A percentile compares a stretch with the other conserved stretches of the same genome.
Evolutionary conservation across 2,797 vertebrate genomes (phyloP).

Genomic region (Liasis olivaceus): DNA sequence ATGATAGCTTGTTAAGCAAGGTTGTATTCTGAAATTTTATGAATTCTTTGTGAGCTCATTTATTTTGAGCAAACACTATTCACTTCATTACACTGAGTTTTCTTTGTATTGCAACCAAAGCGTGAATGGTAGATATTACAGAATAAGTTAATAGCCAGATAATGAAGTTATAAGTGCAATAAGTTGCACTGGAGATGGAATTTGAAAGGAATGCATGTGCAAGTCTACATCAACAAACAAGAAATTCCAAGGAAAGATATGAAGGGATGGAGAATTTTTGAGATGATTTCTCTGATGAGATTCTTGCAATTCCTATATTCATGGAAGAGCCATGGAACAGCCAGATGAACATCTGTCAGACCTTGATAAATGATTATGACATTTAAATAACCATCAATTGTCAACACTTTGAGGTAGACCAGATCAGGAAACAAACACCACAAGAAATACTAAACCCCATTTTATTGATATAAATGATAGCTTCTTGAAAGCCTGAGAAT

Average conservation of each 20-base stretch:
- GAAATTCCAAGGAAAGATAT: not conserved
- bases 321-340: not conserved
- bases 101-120: not conserved
- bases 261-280: not conserved
- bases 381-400: not conserved
- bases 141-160: not conserved
- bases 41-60: constrained; percentile 30
- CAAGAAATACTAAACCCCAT: not conserved
- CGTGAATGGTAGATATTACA: not conserved
- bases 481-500: not conserved
- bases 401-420: not conserved
- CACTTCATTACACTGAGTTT: constrained; percentile 25
- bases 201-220: not conserved
- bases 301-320: not conserved
- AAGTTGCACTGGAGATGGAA: not conserved
- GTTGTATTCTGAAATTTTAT: not conserved
- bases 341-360: not conserved
- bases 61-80: not conserved
- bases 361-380: not conserved
- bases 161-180: not conserved
- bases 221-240: not conserved
- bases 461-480: not conserved
- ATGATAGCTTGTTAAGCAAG: not conserved
- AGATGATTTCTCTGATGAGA: not conserved
- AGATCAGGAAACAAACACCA: not conserved